These are phyloP conservation scores for Eublepharis macularius DNA, from an alignment of 2,113 vertebrate species.

Conservation along the genomic window DNA sequence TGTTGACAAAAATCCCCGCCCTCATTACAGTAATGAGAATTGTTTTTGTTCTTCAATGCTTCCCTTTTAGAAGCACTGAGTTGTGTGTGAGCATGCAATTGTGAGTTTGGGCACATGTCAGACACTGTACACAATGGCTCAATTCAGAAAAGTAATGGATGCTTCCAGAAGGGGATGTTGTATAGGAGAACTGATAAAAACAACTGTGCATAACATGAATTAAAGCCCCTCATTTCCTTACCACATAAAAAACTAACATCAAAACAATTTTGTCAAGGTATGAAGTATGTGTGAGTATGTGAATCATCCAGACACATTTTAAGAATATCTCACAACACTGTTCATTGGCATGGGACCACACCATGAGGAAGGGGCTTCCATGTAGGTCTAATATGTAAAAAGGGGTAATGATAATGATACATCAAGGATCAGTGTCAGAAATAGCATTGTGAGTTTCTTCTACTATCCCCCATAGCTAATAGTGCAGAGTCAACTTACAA, in stretches of 20 bases:
- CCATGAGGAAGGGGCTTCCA: background rate
- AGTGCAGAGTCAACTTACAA: slow-evolving; percentile 61
- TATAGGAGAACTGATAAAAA: background rate
- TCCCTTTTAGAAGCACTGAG: background rate
- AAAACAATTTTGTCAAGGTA: too few relatives aligned
- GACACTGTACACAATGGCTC: background rate
- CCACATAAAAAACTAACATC: background rate
- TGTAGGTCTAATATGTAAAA: background rate
- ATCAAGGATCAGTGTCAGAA: background rate
- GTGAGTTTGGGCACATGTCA: background rate
- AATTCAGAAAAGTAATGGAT: background rate
- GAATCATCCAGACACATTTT: background rate
- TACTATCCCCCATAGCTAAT: slow-evolving; percentile 46
- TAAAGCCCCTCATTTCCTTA: too few relatives aligned
- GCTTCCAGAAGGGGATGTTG: background rate
- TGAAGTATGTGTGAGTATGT: background rate
- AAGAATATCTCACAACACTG: background rate
- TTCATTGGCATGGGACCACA: background rate
- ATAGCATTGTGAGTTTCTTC: background rate
- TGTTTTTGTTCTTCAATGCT: too few relatives aligned
- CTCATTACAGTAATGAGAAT: too few relatives aligned
- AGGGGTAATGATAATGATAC: background rate
- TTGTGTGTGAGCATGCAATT: background rate
- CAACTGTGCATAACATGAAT: background rate
- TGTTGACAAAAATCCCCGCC: too few relatives aligned